Base-by-base conservation (phyloP, 2,888 invertebrate genomes). In the Andrena marginata region DNA sequence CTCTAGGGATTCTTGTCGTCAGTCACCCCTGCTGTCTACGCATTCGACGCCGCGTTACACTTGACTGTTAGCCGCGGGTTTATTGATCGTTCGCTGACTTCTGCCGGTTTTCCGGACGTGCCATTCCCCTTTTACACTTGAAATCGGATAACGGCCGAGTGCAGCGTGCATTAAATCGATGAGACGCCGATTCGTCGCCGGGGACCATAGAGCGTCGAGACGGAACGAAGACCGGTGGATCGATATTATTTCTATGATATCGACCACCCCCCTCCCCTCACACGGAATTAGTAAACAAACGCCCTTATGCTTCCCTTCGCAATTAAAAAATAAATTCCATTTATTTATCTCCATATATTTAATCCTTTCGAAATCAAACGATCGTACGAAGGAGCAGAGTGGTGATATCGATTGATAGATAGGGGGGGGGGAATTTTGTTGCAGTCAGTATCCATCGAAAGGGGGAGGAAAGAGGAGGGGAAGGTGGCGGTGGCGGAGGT, bases 381-480 rank as follows among this genome's bases (percentile, higher is more conserved):
- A 51, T 56, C 4, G 4, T 1, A 5, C 4, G 56, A 26, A 4
- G 10, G 20, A 54, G 20, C 54, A 0, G 54, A 54, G n/a, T 7
- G 20, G 23, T 2, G n/a, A 23, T 20, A 54, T n/a, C 2, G 54
- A 54, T 20, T 56, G 7, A 29, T 13, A 23, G 63, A 29, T 4
- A 1, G 10, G 13, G 0, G 13, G 20, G 10, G 13, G 0, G 13
- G 20, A 42, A 35, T 20, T 72, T 77, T 85, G 79, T 85, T 85
- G 65, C 49, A 69, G 77, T 88, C 92, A 93, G 84, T 88, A 63
- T 78, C 20, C 74, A 74, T 49, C 48, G 69, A 64, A 64, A 26
- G 63, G 49, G 68, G 63, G 63, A n/a, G 73, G 63, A 49, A 42
- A 67, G 48, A 20, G 48, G 56, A 2, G 67, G 67, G 26, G 65